Evolutionary conservation across 2,797 vertebrate species (phyloP).

Genomic region (Lagorchestes hirsutus): DNA sequence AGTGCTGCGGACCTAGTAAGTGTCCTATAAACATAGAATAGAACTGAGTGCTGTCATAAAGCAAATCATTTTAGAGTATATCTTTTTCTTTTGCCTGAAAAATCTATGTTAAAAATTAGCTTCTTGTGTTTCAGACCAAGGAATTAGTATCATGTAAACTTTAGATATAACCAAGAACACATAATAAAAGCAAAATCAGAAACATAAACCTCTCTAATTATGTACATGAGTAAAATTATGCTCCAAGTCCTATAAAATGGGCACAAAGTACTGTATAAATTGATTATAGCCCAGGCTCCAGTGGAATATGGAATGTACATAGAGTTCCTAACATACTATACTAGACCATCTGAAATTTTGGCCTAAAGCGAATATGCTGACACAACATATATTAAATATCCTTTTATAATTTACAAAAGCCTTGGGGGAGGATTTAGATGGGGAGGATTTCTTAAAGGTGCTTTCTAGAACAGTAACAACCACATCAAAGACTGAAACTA

Average conservation of each 20-base stretch:
- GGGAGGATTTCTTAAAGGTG: background rate
- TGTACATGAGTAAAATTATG: background rate
- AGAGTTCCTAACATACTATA: background rate
- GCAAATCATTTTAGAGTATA: background rate
- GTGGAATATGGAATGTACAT: background rate
- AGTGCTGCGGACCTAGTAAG: background rate
- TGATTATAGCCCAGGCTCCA: background rate
- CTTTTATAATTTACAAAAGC: background rate
- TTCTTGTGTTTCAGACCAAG: background rate
- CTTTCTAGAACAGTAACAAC: background rate
- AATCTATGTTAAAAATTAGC: background rate
- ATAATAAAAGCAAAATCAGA: background rate
- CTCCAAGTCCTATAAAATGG: background rate
- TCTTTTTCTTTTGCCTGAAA: background rate
- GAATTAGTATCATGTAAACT: background rate
- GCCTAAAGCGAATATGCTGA: background rate
- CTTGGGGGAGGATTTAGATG: background rate
- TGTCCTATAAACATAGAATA: background rate
- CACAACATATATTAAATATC: background rate
- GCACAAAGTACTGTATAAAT: slow-evolving; percentile 3
- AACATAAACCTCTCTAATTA: background rate
- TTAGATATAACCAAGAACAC: background rate
- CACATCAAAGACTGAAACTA: background rate
- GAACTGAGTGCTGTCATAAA: background rate
- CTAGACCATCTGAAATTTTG: background rate